Evolutionary conservation across 1,140 invertebrate genomes (phyloP).

Genomic region (Bombyx mandarina): DNA sequence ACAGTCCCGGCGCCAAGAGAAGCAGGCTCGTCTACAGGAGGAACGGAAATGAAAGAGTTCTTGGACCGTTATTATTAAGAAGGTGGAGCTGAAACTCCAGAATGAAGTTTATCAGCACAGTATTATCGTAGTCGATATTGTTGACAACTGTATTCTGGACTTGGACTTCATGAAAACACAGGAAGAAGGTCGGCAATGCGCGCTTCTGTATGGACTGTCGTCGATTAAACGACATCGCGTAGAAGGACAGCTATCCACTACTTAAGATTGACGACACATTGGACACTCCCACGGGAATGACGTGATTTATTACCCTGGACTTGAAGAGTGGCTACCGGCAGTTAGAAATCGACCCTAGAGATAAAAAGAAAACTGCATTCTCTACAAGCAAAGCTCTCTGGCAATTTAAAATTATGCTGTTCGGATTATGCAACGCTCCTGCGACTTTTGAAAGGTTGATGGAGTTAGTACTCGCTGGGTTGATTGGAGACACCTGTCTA

Average conservation of each 20-base stretch:
- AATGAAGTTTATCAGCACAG: no score
- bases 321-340: conserved; percentile 45
- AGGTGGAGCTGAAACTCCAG: no score
- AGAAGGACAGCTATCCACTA: conserved; percentile 49
- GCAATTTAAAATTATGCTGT: conserved; percentile 53
- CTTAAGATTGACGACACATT: conserved; percentile 50
- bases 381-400: conserved; percentile 43
- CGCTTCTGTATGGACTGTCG: conserved; percentile 35
- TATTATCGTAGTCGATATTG: no score
- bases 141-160: no score
- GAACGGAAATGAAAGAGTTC: no score
- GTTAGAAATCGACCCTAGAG: conserved; percentile 24
- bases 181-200: conserved; percentile 33
- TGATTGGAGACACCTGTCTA: conserved; percentile 24
- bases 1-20: no score
- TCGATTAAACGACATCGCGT: conserved; percentile 14
- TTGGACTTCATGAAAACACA: neutral
- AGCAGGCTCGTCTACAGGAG: no score
- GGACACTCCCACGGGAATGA: conserved; percentile 22
- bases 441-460: conserved; percentile 24
- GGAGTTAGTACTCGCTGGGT: conserved; percentile 19
- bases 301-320: conserved; percentile 52
- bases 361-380: conserved; percentile 55
- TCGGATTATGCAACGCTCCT: conserved; percentile 40
- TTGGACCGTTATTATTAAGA: no score